Base-by-base conservation (phyloP, 2,888 invertebrate species). In the Lithophane socia region DNA sequence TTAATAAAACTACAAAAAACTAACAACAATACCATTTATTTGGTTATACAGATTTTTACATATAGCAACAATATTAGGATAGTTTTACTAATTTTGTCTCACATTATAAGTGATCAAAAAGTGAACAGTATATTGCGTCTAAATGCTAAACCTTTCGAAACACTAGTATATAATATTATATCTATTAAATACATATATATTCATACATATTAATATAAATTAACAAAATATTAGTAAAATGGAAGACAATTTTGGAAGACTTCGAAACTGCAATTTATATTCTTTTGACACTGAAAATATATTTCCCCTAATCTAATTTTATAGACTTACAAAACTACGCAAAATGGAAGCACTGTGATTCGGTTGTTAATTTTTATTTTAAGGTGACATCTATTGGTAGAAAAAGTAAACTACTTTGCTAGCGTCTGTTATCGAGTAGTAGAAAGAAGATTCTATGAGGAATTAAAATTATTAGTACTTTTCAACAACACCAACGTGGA, bases 21-120 rank as follows among this genome's bases (percentile, higher is more conserved):
- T 95, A 96, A 96, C 96, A 96, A 96, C 96, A 96, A 94, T 94
- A 95, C 95, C 95, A 95, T 96, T 96, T 96, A 96, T 94, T 95
- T 94, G 95, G 96, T 93, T 96, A 96, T 95, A 96, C 95, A 96
- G 92, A 90, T 95, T 94, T 92, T 94, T 94, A 96, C 93, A 96
- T 94, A 94, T 94, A 96, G 96, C 96, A 96, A 96, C 96, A 96
- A 92, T 92, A 88, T 90, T 91, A 93, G 90, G 91, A 91, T 92
- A 93, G 87, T 90, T 91, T 92, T 87, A 92, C 94, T 95, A 95
- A 90, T 86, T 87, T 87, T 85, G 85, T 87, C 83, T 81, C 90
- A 91, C 90, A 87, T 91, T 92, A 92, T 88, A 92, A 91, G 92
- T 92, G 92, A 92, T 92, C 92, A 88, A 93, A 92, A 91, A 91